Evolutionary conservation across 1,140 invertebrate genomes (phyloP).

Genomic region (Cecropterus lyciades): DNA sequence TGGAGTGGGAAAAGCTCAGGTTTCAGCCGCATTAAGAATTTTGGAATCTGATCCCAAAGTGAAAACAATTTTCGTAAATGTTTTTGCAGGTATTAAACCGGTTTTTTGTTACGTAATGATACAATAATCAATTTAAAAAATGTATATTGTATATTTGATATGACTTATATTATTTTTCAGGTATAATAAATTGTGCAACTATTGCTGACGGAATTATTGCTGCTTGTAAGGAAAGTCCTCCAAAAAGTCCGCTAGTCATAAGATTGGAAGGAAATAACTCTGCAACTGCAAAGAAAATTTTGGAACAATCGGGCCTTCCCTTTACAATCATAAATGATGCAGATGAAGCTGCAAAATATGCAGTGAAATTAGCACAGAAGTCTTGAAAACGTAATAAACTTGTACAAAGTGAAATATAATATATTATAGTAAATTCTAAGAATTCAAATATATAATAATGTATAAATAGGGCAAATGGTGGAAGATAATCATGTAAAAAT

Average conservation of each 20-base stretch:
- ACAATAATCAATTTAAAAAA: too few relatives aligned
- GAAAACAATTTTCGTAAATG: conserved; percentile 98
- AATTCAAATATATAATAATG: too few relatives aligned
- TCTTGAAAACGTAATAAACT: too few relatives aligned
- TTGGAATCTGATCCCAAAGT: conserved; percentile 96
- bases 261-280: conserved; percentile 94
- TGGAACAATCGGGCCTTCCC: conserved; percentile 92
- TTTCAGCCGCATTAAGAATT: conserved; percentile 97
- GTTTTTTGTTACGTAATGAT: too few relatives aligned
- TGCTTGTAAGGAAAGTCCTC: conserved; percentile 91
- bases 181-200: conserved; percentile 98
- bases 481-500: not conserved
- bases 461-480: not conserved
- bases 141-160: too few relatives aligned
- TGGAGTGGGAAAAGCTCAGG: conserved; percentile 95
- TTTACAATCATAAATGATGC: conserved; percentile 93
- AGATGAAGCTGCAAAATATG: conserved; percentile 96
- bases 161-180: conserved; percentile 41
- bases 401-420: too few relatives aligned
- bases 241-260: conserved; percentile 96
- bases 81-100: conserved; percentile 98
- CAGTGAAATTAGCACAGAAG: conserved; percentile 85
- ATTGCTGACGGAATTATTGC: conserved; percentile 97
- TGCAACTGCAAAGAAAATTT: conserved; percentile 87
- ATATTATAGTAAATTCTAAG: too few relatives aligned